A percentile compares a stretch with the other conserved stretches of the same genome.
These are phyloP conservation scores for Anastrepha obliqua DNA, from an alignment of 1,140 invertebrate species.

Conservation along the genomic window DNA sequence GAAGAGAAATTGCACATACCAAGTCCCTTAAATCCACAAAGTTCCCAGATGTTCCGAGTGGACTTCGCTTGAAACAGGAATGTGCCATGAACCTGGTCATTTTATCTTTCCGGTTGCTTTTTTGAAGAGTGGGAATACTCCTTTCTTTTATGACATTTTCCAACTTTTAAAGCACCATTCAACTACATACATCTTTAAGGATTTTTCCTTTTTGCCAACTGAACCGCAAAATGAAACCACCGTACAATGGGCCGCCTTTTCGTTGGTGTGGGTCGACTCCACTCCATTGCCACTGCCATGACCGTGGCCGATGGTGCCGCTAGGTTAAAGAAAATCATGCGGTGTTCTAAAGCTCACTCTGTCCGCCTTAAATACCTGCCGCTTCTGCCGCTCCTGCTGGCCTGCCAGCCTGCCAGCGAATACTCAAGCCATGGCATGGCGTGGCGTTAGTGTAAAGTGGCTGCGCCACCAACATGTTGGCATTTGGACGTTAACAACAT, in stretches of 20 bases:
- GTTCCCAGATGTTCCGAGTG: too few species aligned
- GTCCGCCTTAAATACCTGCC: slow-evolving; percentile 1
- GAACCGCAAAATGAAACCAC: background rate
- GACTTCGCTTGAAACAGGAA: too few species aligned
- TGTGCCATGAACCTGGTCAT: too few species aligned
- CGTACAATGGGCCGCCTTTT: background rate
- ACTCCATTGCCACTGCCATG: background rate
- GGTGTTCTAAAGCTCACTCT: slow-evolving; percentile 19
- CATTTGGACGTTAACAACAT: slow-evolving; percentile 51
- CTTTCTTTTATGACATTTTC: too few species aligned
- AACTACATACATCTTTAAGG: background rate
- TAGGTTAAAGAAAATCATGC: slow-evolving; percentile 1
- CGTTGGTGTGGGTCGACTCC: background rate
- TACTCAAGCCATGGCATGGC: background rate
- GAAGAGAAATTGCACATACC: too few species aligned
- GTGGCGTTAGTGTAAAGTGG: slow-evolving; percentile 46
- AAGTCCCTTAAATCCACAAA: too few species aligned
- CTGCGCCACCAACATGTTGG: slow-evolving; percentile 46
- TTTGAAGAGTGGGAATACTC: too few species aligned
- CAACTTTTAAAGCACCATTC: too few species aligned
- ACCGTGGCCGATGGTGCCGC: background rate
- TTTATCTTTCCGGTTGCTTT: too few species aligned
- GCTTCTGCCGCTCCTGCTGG: too few species aligned
- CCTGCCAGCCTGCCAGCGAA: background rate
- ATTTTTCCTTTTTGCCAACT: background rate